Conservation (phyloP, 1,140 invertebrate species). For the Drosophila murphyi region DNA sequence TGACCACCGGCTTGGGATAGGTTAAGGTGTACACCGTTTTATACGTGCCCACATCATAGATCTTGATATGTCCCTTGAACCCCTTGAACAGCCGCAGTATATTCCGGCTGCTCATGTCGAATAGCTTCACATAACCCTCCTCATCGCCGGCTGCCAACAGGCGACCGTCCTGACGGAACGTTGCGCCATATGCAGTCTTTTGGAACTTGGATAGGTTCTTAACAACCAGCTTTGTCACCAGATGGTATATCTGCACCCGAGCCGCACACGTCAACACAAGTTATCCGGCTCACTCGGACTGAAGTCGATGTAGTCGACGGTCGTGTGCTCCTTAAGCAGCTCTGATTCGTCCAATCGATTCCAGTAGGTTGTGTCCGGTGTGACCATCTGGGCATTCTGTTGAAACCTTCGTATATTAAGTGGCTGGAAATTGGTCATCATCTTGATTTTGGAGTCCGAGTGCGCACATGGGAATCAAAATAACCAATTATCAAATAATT, state of each 20-base stretch:
- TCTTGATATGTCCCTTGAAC: constrained; percentile 93
- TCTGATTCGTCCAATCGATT: constrained; percentile 92
- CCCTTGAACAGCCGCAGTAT: constrained; percentile 88
- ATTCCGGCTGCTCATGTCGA: constrained; percentile 93
- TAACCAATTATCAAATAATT: background rate
- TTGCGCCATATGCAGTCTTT: constrained; percentile 93
- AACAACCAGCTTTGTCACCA: constrained; percentile 92
- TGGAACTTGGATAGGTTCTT: constrained; percentile 95
- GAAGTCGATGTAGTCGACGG: constrained; percentile 96
- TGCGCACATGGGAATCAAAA: constrained; percentile 42
- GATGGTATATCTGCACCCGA: constrained; percentile 95
- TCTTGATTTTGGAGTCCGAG: constrained; percentile 20
- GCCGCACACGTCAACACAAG: constrained; percentile 95
- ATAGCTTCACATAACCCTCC: constrained; percentile 93
- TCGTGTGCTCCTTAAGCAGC: constrained; percentile 95
- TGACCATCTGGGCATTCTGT: constrained; percentile 88
- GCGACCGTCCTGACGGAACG: constrained; percentile 93
- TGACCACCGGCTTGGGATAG: constrained; percentile 95
- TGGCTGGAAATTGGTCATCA: constrained; percentile 88
- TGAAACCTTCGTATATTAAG: constrained; percentile 90
- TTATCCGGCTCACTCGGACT: constrained; percentile 93
- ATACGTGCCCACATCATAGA: constrained; percentile 95
- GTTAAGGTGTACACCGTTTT: constrained; percentile 94
- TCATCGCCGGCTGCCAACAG: constrained; percentile 94
- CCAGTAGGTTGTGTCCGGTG: constrained; percentile 93